These are phyloP conservation scores for Proisotoma minuta DNA, from an alignment of 2,888 invertebrate species.

Conservation along the genomic window DNA sequence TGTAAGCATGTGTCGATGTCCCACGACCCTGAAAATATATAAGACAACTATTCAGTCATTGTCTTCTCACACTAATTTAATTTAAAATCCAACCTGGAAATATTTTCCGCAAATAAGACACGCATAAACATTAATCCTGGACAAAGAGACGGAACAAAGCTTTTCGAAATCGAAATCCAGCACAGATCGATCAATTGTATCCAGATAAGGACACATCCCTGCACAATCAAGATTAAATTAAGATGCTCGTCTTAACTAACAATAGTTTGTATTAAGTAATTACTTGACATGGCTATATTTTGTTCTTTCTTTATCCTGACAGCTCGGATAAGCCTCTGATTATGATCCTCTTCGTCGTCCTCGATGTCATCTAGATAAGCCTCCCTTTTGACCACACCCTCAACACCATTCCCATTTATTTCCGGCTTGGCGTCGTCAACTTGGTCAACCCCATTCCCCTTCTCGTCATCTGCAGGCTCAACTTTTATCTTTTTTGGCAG, in stretches of 20 bases:
- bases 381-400: not conserved
- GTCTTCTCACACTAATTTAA: not conserved
- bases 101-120: constrained; percentile 99
- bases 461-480: not conserved
- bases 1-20: constrained; percentile 96
- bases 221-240: not conserved
- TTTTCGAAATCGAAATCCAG: constrained; percentile 99
- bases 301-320: constrained; percentile 8
- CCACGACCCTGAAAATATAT: constrained; percentile 71
- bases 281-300: constrained; percentile 4
- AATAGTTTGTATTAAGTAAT: not conserved
- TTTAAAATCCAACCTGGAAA: constrained; percentile 61
- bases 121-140: constrained; percentile 98
- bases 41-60: not conserved
- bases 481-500: constrained; percentile 25
- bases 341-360: not conserved
- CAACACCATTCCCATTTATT: not conserved
- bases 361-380: not conserved
- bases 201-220: constrained; percentile 87
- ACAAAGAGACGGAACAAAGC: constrained; percentile 93
- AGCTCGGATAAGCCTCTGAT: not conserved
- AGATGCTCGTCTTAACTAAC: not conserved
- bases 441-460: not conserved
- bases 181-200: constrained; percentile 94
- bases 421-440: not conserved